phyloP scores from a whole-genome alignment of 1,140 invertebrate genomes.

The Drosophila chauvacae region DNA sequence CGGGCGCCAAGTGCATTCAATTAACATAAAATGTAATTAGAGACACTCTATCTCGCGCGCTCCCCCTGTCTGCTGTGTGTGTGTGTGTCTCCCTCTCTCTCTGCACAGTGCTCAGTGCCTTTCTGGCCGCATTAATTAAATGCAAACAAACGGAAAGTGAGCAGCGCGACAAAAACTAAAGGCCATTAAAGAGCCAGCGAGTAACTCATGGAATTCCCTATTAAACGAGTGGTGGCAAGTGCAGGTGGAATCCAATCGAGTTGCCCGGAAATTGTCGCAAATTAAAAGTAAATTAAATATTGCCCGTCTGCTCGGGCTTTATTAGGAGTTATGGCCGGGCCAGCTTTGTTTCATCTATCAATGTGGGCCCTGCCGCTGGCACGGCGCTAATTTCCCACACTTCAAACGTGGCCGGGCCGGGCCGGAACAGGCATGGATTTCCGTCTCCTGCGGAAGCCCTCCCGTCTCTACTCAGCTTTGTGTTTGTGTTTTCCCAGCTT shows the following conservation, averaged over 20 bases:
- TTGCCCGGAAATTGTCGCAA: slow-evolving; percentile 57
- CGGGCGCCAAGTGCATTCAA: slow-evolving; percentile 48
- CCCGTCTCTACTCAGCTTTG: slow-evolving; percentile 31
- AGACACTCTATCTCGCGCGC: slow-evolving; percentile 17
- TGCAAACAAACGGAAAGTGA: slow-evolving; percentile 38
- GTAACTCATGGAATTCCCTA: slow-evolving; percentile 10
- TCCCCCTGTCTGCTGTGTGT: background rate
- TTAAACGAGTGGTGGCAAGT: slow-evolving; percentile 7
- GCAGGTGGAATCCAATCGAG: slow-evolving; percentile 44
- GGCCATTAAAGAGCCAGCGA: slow-evolving; percentile 12
- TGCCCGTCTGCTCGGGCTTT: slow-evolving; percentile 20
- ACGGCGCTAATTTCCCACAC: slow-evolving; percentile 75
- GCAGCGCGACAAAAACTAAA: slow-evolving; percentile 14
- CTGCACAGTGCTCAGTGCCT: background rate
- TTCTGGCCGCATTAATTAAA: slow-evolving; percentile 46
- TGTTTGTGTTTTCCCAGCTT: slow-evolving; percentile 42
- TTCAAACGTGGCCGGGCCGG: slow-evolving; percentile 52
- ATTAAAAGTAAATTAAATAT: slow-evolving; percentile 70
- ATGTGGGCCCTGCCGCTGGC: slow-evolving; percentile 36
- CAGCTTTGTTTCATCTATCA: slow-evolving; percentile 47
- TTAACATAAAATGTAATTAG: slow-evolving; percentile 62
- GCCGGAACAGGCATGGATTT: slow-evolving; percentile 68
- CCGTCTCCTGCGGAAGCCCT: slow-evolving; percentile 57
- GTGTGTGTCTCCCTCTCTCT: background rate
- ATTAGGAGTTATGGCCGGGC: slow-evolving; percentile 47